Conservation (phyloP, 1,140 invertebrate species). For the Cyclargus thomasi region DNA sequence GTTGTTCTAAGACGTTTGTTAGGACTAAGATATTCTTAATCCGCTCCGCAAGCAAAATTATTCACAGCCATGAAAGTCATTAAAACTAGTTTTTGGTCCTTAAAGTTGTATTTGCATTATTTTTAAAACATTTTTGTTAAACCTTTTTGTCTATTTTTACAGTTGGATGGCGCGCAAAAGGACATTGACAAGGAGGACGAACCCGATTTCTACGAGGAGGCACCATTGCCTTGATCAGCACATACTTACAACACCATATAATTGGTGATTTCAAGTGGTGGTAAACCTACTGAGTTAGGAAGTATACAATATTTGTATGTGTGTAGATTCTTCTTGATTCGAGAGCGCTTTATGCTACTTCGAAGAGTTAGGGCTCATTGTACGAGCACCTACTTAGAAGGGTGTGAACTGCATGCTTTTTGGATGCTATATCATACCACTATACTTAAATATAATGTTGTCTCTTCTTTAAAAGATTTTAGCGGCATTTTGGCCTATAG, state of each 20-base stretch:
- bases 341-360: neutral
- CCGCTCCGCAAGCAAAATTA: too few species aligned
- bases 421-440: neutral
- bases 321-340: neutral
- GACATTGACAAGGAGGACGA: conserved; percentile 87
- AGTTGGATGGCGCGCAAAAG: conserved; percentile 89
- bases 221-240: conserved; percentile 79
- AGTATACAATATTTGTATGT: conserved; percentile 1
- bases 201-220: conserved; percentile 94
- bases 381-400: neutral
- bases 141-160: conserved; percentile 44
- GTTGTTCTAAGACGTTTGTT: too few species aligned
- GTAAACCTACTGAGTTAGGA: neutral
- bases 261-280: neutral
- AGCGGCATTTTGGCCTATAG: neutral
- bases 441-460: neutral
- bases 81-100: too few species aligned
- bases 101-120: too few species aligned
- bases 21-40: too few species aligned
- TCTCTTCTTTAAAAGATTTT: neutral
- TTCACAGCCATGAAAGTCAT: too few species aligned
- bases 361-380: neutral
- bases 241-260: neutral
- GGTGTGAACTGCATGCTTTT: neutral
- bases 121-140: too few species aligned